Base-by-base conservation (phyloP, 2,888 invertebrate species). In the Celastrina argiolus region DNA sequence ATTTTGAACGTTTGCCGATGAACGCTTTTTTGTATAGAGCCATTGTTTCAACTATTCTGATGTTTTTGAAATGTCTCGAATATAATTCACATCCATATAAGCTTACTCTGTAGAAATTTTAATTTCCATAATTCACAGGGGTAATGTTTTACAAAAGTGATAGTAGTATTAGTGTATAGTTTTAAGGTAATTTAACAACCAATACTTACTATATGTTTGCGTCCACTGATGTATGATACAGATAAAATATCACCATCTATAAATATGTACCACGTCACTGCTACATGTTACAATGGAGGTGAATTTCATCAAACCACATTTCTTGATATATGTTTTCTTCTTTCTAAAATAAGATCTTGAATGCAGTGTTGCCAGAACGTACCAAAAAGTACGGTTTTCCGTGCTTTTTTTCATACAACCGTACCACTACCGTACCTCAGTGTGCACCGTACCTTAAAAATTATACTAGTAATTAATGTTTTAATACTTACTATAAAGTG, bases 91-190 rank as follows among this genome's bases (percentile, higher is more conserved):
- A 51, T 51, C 51, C 22, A 22, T 36, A 51, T 22, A 22, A 51
- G 51, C 51, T 51, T 51, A 51, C 51, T 51, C 51, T 12, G 4
- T 51, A 51, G 12, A 51, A 22, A 51, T 51, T 51, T 22, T 18
- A 51, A n/a, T 56, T 31, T 56, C 8, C 31, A n/a, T 56, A 56
- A n/a, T 56, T 56, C 56, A n/a, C 56, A 31, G 8, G 56, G 28
- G n/a, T 31, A 18, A 56, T 56, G 56, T n/a, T 31, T 7, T 56
- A 8, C 28, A 31, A 56, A 31, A 56, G 56, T 56, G 56, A 56
- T 56, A 56, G 31, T 56, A 56, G 56, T 16, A n/a, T 56, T 56
- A 56, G 56, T n/a, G 3, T 45, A 18, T 56, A 56, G 56, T 56
- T 28, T 56, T 56, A 56, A 31, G 56, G 51, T 51, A 22, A 12